These are phyloP conservation scores for Morpho helenor DNA, from an alignment of 2,888 invertebrate species.

Conservation along the genomic window DNA sequence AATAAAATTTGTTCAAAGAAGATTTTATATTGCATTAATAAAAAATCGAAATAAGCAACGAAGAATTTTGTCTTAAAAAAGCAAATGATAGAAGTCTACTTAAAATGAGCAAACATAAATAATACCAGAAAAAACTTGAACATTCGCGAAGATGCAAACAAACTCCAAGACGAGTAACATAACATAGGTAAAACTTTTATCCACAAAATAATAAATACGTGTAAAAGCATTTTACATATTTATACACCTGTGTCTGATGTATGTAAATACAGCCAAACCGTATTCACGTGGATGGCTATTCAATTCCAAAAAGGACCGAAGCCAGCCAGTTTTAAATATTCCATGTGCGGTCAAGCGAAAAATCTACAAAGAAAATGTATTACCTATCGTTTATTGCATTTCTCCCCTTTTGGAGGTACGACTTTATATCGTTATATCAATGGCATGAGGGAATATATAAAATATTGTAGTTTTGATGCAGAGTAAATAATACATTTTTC, in stretches of 20 bases:
- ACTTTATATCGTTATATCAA: conserved; percentile 8
- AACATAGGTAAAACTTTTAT: conserved; percentile 6
- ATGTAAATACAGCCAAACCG: conserved; percentile 52
- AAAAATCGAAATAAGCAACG: too few species aligned
- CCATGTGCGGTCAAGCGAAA: conserved; percentile 74
- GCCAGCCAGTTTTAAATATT: conserved; percentile 68
- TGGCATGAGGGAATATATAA: background rate
- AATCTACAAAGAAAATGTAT: conserved; percentile 77
- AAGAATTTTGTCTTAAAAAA: background rate
- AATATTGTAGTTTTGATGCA: too few species aligned
- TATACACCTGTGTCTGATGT: conserved; percentile 33
- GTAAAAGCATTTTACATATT: conserved; percentile 31
- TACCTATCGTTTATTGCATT: conserved; percentile 72
- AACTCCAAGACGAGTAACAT: conserved; percentile 4
- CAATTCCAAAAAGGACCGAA: conserved; percentile 58
- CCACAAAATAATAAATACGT: conserved; percentile 25
- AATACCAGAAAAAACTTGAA: background rate
- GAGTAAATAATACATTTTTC: too few species aligned
- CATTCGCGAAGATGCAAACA: conserved; percentile 8
- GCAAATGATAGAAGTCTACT: conserved; percentile 1
- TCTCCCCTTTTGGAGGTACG: conserved; percentile 46
- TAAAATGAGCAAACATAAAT: too few species aligned
- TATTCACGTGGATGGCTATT: conserved; percentile 63
- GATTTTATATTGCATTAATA: too few species aligned
- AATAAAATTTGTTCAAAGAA: too few species aligned